Conservation (phyloP, 1,140 invertebrate species). For the Goniozus legneri region DNA sequence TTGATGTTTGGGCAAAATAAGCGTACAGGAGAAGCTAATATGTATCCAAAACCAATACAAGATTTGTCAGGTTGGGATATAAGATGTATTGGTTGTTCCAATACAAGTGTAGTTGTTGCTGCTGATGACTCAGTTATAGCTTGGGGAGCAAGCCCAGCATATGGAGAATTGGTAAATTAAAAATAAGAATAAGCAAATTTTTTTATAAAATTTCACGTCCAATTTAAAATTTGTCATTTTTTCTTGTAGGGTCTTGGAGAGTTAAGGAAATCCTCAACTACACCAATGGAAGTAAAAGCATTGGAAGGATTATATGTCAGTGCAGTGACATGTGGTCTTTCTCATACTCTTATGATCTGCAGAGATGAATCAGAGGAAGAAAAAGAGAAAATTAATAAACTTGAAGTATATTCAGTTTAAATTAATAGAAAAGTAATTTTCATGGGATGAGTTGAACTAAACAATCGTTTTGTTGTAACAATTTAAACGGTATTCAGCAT, state of each 20-base stretch:
- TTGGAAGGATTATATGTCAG: constrained; percentile 79
- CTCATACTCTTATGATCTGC: constrained; percentile 75
- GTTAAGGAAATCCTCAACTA: constrained; percentile 80
- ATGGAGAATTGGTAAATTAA: constrained; percentile 77
- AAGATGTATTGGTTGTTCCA: constrained; percentile 72
- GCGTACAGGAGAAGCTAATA: constrained; percentile 88
- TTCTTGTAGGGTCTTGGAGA: constrained; percentile 76
- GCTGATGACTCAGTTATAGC: constrained; percentile 88
- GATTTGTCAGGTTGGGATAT: constrained; percentile 90
- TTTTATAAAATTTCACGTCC: neutral
- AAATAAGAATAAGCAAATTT: neutral
- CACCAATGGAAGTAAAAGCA: constrained; percentile 83
- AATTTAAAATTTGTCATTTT: constrained; percentile 10
- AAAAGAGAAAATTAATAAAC: constrained; percentile 59
- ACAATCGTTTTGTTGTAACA: no score
- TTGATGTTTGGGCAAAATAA: constrained; percentile 90
- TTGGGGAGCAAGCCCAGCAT: constrained; percentile 89
- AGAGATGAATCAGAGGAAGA: constrained; percentile 66
- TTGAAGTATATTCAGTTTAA: constrained; percentile 59
- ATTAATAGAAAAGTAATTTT: constrained; percentile 6
- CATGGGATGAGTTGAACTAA: no score
- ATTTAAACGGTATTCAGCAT: no score
- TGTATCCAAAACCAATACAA: constrained; percentile 94
- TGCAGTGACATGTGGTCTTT: constrained; percentile 77
- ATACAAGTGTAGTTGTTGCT: constrained; percentile 80